Evolutionary conservation across 2,113 vertebrate genomes (phyloP), one percentile per base, ranked within the genome.

Genomic region (Arvicanthis niloticus): DNA sequence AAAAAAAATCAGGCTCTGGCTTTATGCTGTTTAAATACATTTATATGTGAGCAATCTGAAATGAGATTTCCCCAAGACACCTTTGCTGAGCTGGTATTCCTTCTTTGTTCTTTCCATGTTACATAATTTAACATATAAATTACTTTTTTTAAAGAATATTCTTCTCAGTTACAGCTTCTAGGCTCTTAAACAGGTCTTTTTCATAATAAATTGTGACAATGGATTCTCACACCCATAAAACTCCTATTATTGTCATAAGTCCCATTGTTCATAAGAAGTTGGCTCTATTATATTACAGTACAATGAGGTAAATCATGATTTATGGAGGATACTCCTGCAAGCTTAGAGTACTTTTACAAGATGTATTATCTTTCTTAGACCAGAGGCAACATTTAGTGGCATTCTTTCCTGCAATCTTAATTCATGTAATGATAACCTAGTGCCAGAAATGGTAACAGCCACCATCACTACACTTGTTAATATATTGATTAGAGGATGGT

Each of bases 131-230:
- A 42, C 29, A 65, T 16, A 7, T n/a, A 45, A 42, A 26, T 88
- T 84, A 91, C n/a, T 45, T 67, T 68, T 95, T 65, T 72, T 76
- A 10, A 80, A 76, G n/a, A n/a, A 82, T 72, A n/a, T 93, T 70
- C 45, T 60, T 78, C 56, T 34, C 26, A 53, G 62, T 31, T 70
- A 70, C 31, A 26, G 5, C 13, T 92, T 70, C 15, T 90, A 76
- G 51, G 4, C 22, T 48, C 56, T 88, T n/a, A 88, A 65, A 22
- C 2, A 88, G 2, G 1, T 34, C 26, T 13, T 48, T 42, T 65
- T 48, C 58, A 48, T 37, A 82, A 42, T 26, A 76, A 45, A 90
- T 76, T 45, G 21, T 58, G 45, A 37, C 9, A 22, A 40, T 77
- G 86, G 31, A 1, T 82, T 91, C 3, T 34, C 62, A 40, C 42